phyloP scores from a whole-genome alignment of 2,113 vertebrate species.

The Brachypodius melanocephalos region DNA sequence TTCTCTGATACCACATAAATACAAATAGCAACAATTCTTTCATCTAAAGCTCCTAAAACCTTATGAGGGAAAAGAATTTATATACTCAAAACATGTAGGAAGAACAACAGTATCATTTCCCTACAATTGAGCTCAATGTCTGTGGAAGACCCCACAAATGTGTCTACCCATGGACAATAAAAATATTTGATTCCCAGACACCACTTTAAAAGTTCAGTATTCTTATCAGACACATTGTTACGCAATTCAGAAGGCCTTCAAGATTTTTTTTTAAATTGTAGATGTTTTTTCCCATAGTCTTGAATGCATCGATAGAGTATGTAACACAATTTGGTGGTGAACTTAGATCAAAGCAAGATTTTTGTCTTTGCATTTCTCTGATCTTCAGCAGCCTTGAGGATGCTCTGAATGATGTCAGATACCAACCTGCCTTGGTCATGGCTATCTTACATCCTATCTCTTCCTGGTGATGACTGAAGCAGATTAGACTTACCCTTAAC shows the following conservation, averaged over 20 bases:
- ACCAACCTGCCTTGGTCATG: background rate
- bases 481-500: background rate
- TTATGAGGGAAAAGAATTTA: background rate
- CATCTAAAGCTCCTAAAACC: background rate
- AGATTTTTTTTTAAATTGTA: background rate
- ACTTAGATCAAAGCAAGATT: conserved; percentile 5
- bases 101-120: background rate
- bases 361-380: conserved; percentile 6
- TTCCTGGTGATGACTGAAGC: background rate
- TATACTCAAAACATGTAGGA: background rate
- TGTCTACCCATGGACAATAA: background rate
- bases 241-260: background rate
- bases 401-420: background rate
- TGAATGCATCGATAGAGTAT: background rate
- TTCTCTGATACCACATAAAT: background rate
- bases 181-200: background rate
- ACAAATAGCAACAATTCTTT: background rate
- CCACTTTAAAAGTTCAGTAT: background rate
- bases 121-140: background rate
- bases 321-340: background rate
- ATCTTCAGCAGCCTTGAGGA: background rate
- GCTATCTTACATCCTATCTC: background rate
- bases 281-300: background rate
- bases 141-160: background rate
- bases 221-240: background rate